Base-by-base conservation (phyloP, 37 sponge, comb jelly and placozoan genomes). In the Geodia barretti region DNA sequence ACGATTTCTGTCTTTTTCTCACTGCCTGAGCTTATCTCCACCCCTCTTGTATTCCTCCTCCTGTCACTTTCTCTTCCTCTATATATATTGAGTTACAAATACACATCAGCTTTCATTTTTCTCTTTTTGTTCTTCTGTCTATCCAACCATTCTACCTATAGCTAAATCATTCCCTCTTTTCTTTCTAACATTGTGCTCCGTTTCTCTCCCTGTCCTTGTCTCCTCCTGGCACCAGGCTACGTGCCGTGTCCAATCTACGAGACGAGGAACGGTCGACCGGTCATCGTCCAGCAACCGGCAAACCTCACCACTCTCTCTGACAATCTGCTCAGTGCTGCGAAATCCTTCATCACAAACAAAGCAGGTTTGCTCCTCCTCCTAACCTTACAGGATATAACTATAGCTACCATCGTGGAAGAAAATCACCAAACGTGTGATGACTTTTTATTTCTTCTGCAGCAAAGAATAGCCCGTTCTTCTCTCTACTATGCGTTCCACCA, bases 401-500 rank as follows among this genome's bases (percentile, higher is more conserved):
- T 7, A n/a, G 8, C 24, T 75, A 23, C 5, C 9, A 54, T 30
- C 54, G 24, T 2, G 17, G 70, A 28, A 40, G 39, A 54, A 25
- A 38, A 39, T 70, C 32, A 28, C 63, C 7, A 35, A 60, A 73
- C 34, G 21, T 73, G 11, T 59, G 26, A n/a, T 42, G 19, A 3
- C 4, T 74, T 11, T 42, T 74, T 1, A 28, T 38, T n/a, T 61
- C 64, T 26, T 62, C 43, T 8, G 2, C 77, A 91, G 92, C 41
- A 25, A 71, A 39, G 0, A 59, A 39, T 3, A 78, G 66, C 1
- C 88, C 92, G 3, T 91, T 91, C 81, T 91, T 87, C n/a, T 58
- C 80, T 91, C 63, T 87, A 83, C 75, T 78, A 83, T 67, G 80
- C 92, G 61, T 87, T 86, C 74, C 87, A 91, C 8, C 92, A 91